phyloP scores from a whole-genome alignment of 2,113 vertebrate genomes.

The Cryptoleucopteryx plumbea region DNA sequence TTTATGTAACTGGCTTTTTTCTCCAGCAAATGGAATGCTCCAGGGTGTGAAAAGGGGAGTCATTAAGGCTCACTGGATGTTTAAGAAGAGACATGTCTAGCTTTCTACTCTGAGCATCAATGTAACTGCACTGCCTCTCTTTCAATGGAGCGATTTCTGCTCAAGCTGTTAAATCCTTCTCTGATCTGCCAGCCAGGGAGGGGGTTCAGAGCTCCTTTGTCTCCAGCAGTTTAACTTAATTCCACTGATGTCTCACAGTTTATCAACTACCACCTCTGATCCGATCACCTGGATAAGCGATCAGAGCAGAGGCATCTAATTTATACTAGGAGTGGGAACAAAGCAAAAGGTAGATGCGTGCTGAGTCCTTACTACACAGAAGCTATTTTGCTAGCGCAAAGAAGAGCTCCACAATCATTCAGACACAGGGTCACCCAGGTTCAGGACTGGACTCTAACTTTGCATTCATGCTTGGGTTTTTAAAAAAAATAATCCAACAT shows the following conservation, averaged over 20 bases:
- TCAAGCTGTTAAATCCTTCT: conserved; percentile 30
- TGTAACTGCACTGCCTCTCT: neutral
- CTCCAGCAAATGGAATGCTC: neutral
- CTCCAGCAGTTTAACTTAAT: conserved; percentile 42
- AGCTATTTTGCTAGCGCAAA: neutral
- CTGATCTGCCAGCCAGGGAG: conserved; percentile 16
- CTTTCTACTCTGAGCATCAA: conserved; percentile 7
- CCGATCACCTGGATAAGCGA: neutral
- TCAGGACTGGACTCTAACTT: neutral
- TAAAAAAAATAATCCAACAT: too few species aligned
- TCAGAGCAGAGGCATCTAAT: neutral
- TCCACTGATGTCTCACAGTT: neutral
- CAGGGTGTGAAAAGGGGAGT: neutral
- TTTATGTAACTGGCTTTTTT: neutral
- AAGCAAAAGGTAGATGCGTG: neutral
- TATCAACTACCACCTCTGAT: conserved; percentile 10
- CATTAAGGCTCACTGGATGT: neutral
- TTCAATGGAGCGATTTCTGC: neutral
- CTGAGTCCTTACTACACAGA: neutral
- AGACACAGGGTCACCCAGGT: neutral
- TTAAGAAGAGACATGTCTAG: neutral
- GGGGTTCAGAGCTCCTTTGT: conserved; percentile 13
- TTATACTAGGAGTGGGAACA: neutral
- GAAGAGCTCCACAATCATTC: neutral
- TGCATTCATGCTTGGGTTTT: neutral